Evolutionary conservation across 2,113 vertebrate species (phyloP), one percentile per base, ranked within the genome.

Genomic region (Strigops habroptila): DNA sequence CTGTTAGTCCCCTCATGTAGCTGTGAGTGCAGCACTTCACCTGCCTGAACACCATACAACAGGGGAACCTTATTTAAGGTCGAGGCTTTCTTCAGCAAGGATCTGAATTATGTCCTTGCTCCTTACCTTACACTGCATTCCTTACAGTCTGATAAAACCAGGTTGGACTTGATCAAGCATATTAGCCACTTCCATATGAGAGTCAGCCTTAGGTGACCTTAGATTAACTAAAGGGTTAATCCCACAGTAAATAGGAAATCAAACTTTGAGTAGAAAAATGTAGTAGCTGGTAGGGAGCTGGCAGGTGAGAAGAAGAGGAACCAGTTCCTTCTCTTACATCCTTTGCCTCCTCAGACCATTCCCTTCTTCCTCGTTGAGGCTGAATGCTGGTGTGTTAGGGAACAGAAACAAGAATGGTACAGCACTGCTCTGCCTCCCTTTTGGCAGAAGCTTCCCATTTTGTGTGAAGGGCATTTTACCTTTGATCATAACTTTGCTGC

Each of bases 171-270:
- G 30, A 28, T 87, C 39, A 71, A 82, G 85, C 5, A 4, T 35
- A 10, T 15, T 51, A 39, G 27, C 43, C 3, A 1, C 27, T 73
- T 68, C 30, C 1, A 0, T 10, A 16, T 27, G 10, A 73, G 18
- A 68, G 27, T 46, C 57, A 88, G 69, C 62, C 39, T 64, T 48
- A 18, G 27, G 15, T 57, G 27, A 51, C 48, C 67, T 79, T 77
- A 74, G 30, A 69, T 60, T 87, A 89, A 60, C 28, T 39, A 57
- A 90, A 68, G 52, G 14, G 25, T 85, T 85, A 63, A 77, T 83
- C 52, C 30, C 37, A 80, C 1, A 0, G 10, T 79, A 68, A 89
- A 65, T 27, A 55, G 62, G 49, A 85, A 95, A 44, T 82, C 37
- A 49, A 24, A 74, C 31, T 90, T 86, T 49, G 55, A 35, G 28